Percentiles rank a stretch among this genome's conserved stretches.
These are phyloP conservation scores for Pao palembangensis DNA, from an alignment of 2,113 vertebrate species.

Conservation along the genomic window DNA sequence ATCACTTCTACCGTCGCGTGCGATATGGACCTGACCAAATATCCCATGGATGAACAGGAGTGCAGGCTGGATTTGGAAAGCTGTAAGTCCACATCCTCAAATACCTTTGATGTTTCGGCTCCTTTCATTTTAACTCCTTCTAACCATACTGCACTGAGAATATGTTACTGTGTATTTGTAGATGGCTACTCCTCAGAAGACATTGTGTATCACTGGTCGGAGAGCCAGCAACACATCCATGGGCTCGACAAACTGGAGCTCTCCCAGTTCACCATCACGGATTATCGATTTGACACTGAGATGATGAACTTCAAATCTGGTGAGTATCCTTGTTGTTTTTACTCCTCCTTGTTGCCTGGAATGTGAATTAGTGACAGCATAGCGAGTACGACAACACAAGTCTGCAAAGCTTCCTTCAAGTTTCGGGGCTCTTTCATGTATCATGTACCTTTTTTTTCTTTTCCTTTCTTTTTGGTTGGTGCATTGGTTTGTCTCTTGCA, in stretches of 20 bases:
- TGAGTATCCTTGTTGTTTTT: constrained; percentile 51
- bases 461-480: neutral
- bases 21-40: constrained; percentile 98
- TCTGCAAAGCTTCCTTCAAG: neutral
- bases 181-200: constrained; percentile 97
- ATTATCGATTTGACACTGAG: constrained; percentile 89
- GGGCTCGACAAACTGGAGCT: constrained; percentile 93
- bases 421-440: constrained; percentile 8
- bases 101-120: neutral
- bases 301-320: constrained; percentile 95
- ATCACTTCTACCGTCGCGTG: constrained; percentile 95
- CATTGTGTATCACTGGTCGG: constrained; percentile 95
- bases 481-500: constrained; percentile 2
- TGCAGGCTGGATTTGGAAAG: constrained; percentile 96
- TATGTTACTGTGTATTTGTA: constrained; percentile 36
- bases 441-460: neutral
- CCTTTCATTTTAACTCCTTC: neutral
- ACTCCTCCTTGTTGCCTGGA: neutral
- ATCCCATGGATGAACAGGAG: constrained; percentile 97
- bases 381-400: too few species aligned
- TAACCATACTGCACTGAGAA: too few species aligned
- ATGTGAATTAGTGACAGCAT: too few species aligned
- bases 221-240: constrained; percentile 91
- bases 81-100: constrained; percentile 78
- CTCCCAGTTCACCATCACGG: constrained; percentile 96